Percentiles rank a stretch among this genome's conserved stretches.
Evolutionary conservation across 1,140 invertebrate species (phyloP).

Genomic region (Steinernema khuongi): DNA sequence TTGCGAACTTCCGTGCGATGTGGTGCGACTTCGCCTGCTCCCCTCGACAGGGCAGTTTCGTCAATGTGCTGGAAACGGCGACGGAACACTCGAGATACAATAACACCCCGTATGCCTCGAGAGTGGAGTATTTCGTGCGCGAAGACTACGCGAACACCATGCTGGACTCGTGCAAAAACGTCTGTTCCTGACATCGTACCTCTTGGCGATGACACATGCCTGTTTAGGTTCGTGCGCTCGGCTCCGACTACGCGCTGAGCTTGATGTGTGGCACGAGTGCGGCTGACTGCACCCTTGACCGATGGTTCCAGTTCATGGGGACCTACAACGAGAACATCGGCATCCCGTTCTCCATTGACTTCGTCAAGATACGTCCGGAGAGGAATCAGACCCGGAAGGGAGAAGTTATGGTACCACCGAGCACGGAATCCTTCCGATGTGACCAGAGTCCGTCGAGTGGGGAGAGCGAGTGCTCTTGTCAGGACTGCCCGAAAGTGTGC

Average conservation of each 20-base stretch:
- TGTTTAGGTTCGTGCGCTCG: neutral
- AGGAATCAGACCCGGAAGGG: neutral
- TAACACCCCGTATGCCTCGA: neutral
- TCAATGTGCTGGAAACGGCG: neutral
- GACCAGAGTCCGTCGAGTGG: neutral
- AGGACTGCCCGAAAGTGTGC: constrained; percentile 9
- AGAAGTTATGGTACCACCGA: neutral
- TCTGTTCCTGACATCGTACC: neutral
- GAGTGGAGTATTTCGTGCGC: constrained; percentile 4
- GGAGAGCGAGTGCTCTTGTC: constrained; percentile 7
- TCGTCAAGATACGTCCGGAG: neutral
- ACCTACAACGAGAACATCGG: neutral
- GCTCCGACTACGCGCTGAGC: constrained; percentile 3
- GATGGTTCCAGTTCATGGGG: constrained; percentile 4
- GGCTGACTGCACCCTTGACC: neutral
- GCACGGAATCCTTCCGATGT: neutral
- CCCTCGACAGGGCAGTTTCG: neutral
- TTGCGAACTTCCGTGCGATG: constrained; percentile 50
- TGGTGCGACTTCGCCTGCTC: constrained; percentile 42
- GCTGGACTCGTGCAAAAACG: constrained; percentile 6
- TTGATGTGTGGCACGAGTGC: constrained; percentile 18
- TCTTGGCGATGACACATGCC: neutral
- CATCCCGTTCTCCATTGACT: constrained; percentile 14
- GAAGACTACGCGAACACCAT: neutral
- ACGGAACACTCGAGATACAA: neutral